These are phyloP conservation scores for Drosophila anceps DNA, from an alignment of 2,888 invertebrate genomes.

Conservation along the genomic window DNA sequence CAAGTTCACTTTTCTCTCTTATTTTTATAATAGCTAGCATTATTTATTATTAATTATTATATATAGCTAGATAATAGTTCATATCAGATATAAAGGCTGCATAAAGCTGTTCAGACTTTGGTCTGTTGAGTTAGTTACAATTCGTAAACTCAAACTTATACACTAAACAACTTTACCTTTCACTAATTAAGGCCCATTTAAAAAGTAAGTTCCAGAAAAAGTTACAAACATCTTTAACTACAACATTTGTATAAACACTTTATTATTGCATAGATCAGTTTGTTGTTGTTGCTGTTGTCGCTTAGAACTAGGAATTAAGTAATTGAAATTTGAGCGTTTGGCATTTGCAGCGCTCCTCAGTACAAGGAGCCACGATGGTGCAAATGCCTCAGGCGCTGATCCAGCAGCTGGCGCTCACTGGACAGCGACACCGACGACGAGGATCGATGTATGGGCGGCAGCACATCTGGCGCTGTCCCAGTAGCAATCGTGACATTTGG, in stretches of 20 bases:
- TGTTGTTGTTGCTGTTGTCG: conserved; percentile 43
- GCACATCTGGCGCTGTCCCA: conserved; percentile 14
- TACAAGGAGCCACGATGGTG: conserved; percentile 83
- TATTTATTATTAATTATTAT: too few species aligned
- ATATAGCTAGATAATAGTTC: too few species aligned
- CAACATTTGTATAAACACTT: conserved; percentile 41
- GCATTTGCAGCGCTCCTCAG: conserved; percentile 47
- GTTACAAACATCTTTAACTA: neutral
- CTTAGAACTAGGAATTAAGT: conserved; percentile 50
- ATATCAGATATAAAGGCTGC: too few species aligned
- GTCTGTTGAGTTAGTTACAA: too few species aligned
- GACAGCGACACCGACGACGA: conserved; percentile 76
- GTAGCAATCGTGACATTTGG: conserved; percentile 14
- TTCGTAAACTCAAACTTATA: too few species aligned
- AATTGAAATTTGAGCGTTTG: conserved; percentile 24
- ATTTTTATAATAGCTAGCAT: too few species aligned
- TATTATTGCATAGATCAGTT: conserved; percentile 55
- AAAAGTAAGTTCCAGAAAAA: neutral
- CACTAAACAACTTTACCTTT: neutral
- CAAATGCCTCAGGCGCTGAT: conserved; percentile 76
- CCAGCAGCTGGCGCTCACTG: conserved; percentile 74
- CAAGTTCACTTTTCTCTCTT: too few species aligned
- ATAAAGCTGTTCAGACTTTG: too few species aligned
- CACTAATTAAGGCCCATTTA: neutral
- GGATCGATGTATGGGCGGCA: conserved; percentile 82